Percentiles rank a stretch among this genome's conserved stretches.
These are phyloP conservation scores for Hypsopygia costalis DNA, from an alignment of 2,888 invertebrate species.

Conservation along the genomic window DNA sequence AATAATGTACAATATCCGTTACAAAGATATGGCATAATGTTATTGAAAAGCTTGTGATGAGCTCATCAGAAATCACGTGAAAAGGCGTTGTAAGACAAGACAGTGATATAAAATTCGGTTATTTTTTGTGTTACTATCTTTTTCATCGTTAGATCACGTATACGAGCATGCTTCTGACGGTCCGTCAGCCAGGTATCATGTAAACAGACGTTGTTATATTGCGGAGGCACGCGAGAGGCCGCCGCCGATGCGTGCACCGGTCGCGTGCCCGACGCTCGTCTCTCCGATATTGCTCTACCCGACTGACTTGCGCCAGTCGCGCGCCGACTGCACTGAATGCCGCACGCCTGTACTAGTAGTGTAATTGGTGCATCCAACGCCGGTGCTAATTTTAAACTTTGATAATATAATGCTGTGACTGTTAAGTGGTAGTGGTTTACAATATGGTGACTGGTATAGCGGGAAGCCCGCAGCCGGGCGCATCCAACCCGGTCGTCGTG, in stretches of 20 bases:
- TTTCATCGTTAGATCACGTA: neutral
- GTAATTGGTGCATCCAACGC: neutral
- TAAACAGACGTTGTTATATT: conserved; percentile 23
- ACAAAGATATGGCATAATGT: too few relatives aligned
- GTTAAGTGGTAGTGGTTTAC: conserved; percentile 28
- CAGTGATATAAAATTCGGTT: too few relatives aligned
- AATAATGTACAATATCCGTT: too few relatives aligned
- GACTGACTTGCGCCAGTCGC: conserved; percentile 52
- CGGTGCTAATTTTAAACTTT: conserved; percentile 1
- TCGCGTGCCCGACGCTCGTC: conserved; percentile 50
- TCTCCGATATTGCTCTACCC: conserved; percentile 19
- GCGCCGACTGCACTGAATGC: conserved; percentile 47
- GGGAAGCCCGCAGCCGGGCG: conserved; percentile 50
- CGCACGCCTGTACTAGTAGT: conserved; percentile 21
- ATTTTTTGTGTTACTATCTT: too few relatives aligned
- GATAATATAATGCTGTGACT: conserved; percentile 36
- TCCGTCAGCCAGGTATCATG: neutral
- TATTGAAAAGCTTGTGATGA: too few relatives aligned
- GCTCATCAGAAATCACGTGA: too few relatives aligned
- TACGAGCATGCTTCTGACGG: neutral
- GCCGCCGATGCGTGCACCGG: conserved; percentile 53
- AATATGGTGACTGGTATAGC: conserved; percentile 70
- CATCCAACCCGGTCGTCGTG: conserved; percentile 32
- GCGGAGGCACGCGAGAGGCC: conserved; percentile 52
- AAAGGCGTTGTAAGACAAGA: too few relatives aligned